Evolutionary conservation across 2,888 invertebrate genomes (phyloP).

Genomic region (Mesodorylaimus sp.): DNA sequence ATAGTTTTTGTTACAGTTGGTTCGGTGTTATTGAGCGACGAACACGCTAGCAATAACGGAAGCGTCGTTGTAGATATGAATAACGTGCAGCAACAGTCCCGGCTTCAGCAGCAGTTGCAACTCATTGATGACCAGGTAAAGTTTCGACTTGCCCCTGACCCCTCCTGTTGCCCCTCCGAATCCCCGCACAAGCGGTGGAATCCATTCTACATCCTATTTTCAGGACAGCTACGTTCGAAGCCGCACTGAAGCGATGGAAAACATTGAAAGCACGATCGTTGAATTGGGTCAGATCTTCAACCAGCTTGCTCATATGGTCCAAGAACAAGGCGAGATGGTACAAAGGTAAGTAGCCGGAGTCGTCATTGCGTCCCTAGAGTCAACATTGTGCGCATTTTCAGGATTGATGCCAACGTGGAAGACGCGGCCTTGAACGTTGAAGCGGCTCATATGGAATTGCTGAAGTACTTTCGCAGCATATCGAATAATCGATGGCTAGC

Average conservation of each 20-base stretch:
- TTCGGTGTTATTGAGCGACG: slow-evolving; percentile 38
- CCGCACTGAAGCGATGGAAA: slow-evolving; percentile 74
- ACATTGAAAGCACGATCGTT: slow-evolving; percentile 93
- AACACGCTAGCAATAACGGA: slow-evolving; percentile 24
- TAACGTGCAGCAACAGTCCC: slow-evolving; percentile 35
- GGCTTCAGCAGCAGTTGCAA: slow-evolving; percentile 40
- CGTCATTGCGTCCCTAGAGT: background rate
- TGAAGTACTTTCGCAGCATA: slow-evolving; percentile 91
- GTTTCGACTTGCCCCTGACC: too few relatives aligned
- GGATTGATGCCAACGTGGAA: slow-evolving; percentile 90
- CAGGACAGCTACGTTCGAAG: too few relatives aligned
- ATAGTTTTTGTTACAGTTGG: slow-evolving; percentile 32
- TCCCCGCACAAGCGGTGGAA: too few relatives aligned
- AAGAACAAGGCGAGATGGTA: slow-evolving; percentile 93
- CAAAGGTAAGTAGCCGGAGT: slow-evolving; percentile 43
- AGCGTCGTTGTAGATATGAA: slow-evolving; percentile 50
- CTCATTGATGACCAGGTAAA: slow-evolving; percentile 57
- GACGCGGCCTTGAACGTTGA: slow-evolving; percentile 89
- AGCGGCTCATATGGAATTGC: slow-evolving; percentile 85
- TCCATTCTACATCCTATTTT: too few relatives aligned
- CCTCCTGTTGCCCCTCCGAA: too few relatives aligned
- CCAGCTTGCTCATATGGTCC: slow-evolving; percentile 56
- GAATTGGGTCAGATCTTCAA: slow-evolving; percentile 90
- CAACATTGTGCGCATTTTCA: slow-evolving; percentile 23
- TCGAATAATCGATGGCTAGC: slow-evolving; percentile 94